Conservation (phyloP, 2,113 vertebrate species). For the Ophthalmolycus amberensis region DNA sequence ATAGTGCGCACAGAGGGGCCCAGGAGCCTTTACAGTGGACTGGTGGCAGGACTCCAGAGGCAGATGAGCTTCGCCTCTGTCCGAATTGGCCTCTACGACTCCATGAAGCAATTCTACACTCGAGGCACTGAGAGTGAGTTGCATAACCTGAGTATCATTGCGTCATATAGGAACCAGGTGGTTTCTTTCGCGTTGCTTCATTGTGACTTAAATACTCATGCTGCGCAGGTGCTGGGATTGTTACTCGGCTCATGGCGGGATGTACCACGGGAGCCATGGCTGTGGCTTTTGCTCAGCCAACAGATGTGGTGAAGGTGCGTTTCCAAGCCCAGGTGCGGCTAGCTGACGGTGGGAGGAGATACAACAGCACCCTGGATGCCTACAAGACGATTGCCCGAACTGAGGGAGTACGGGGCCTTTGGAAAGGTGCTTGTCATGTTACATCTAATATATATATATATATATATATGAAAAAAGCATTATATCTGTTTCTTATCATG, state of each 20-base stretch:
- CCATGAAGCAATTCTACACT: conserved; percentile 89
- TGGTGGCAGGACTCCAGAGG: conserved; percentile 87
- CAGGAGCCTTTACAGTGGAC: conserved; percentile 85
- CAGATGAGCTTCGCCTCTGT: conserved; percentile 88
- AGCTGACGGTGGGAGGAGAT: conserved; percentile 79
- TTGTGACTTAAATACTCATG: conserved; percentile 2
- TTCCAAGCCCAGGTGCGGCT: conserved; percentile 87
- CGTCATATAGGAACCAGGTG: neutral
- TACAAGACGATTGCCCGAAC: conserved; percentile 90
- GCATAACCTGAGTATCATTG: neutral
- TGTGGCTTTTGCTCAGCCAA: conserved; percentile 90
- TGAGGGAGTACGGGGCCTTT: conserved; percentile 89
- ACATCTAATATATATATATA: neutral
- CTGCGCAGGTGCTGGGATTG: conserved; percentile 84
- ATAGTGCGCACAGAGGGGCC: conserved; percentile 86
- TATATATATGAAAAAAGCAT: neutral
- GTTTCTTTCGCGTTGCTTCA: neutral
- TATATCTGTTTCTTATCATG: neutral
- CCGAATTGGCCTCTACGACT: conserved; percentile 87
- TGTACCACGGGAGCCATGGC: conserved; percentile 91
- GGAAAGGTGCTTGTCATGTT: conserved; percentile 85
- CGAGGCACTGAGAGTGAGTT: conserved; percentile 88
- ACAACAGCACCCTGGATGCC: conserved; percentile 89
- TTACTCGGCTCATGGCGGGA: conserved; percentile 87
- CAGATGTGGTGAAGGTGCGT: conserved; percentile 92